Evolutionary conservation across 2,888 invertebrate species (phyloP).

Genomic region (Mystacides longicornis): DNA sequence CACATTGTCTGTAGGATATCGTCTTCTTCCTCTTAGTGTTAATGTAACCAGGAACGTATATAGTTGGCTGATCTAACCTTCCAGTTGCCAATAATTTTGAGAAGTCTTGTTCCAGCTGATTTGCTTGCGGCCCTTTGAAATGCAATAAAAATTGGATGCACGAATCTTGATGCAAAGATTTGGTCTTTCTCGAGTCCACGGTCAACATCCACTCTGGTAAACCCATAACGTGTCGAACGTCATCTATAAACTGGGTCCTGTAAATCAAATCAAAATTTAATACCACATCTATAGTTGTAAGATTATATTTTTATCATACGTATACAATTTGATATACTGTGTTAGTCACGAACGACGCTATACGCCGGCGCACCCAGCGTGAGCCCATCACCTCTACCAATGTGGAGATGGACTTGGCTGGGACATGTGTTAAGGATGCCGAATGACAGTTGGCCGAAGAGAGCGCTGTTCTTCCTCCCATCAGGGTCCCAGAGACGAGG

Average conservation of each 20-base stretch:
- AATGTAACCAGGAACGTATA: slow-evolving; percentile 70
- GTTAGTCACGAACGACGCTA: too few species aligned
- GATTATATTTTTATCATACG: too few species aligned
- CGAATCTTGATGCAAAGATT: slow-evolving; percentile 64
- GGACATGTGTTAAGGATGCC: too few species aligned
- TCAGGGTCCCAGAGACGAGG: too few species aligned
- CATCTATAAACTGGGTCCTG: slow-evolving; percentile 78
- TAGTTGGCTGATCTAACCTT: slow-evolving; percentile 63
- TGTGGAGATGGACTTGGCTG: too few species aligned
- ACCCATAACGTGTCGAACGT: slow-evolving; percentile 73
- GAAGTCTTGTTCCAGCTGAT: slow-evolving; percentile 72
- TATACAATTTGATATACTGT: too few species aligned
- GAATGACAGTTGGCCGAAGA: too few species aligned
- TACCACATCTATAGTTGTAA: not conserved
- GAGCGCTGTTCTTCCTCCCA: too few species aligned
- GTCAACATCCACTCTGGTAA: slow-evolving; percentile 86
- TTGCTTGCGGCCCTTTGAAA: slow-evolving; percentile 78
- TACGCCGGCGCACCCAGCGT: too few species aligned
- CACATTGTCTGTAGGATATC: slow-evolving; percentile 69
- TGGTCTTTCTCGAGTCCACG: slow-evolving; percentile 75
- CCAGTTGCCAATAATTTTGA: slow-evolving; percentile 66
- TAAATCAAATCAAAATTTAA: slow-evolving; percentile 17
- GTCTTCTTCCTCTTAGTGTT: slow-evolving; percentile 62
- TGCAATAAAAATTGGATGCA: slow-evolving; percentile 82
- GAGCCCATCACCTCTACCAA: too few species aligned